Base-by-base conservation (phyloP, 2,113 vertebrate genomes). In the Hystrix cristata region DNA sequence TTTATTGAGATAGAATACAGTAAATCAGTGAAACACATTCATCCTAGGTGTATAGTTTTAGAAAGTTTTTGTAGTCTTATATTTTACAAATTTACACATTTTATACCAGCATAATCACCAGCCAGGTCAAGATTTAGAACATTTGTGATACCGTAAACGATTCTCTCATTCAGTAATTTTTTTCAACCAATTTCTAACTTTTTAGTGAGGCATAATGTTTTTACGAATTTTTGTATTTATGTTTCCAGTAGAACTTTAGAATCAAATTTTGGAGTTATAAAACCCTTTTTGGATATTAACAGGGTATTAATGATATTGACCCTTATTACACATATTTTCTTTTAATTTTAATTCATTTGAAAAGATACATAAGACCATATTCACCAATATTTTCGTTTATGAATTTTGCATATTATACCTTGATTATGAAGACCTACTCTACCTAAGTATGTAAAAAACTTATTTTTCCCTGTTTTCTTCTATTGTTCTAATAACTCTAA, bases 21-120 rank as follows among this genome's bases (percentile, higher is more conserved):
- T 29, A 4, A 48, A 15, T 25, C 2, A 34, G 51, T 7, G 34
- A 19, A 51, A 15, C 1, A 10, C 10, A 21, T 10, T 48, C 21
- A 5, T 19, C 16, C 31, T 43, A 2, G 53, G 79, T 10, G 38
- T 21, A 2, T 9, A 38, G n/a, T n/a, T 46, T 23, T 48, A n/a
- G 16, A 14, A 15, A 23, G 8, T 1, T 38, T 48, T 9, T 12
- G 0, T 7, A 5, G 21, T 62, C n/a, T 74, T 46, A 65, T 3
- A n/a, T 19, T 74, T 57, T 25, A 57, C 21, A 29, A 11, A 59
- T 55, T 15, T 53, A 18, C 12, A 27, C 23, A 15, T 25, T 46
- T 57, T 18, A 25, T 1, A 23, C 72, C 2, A 13, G 0, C 15
- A 5, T 31, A 48, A 27, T 18, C 16, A 6, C 9, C 62, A 5